Base-by-base conservation (phyloP, 2,888 invertebrate species). In the Chesias legatella region DNA sequence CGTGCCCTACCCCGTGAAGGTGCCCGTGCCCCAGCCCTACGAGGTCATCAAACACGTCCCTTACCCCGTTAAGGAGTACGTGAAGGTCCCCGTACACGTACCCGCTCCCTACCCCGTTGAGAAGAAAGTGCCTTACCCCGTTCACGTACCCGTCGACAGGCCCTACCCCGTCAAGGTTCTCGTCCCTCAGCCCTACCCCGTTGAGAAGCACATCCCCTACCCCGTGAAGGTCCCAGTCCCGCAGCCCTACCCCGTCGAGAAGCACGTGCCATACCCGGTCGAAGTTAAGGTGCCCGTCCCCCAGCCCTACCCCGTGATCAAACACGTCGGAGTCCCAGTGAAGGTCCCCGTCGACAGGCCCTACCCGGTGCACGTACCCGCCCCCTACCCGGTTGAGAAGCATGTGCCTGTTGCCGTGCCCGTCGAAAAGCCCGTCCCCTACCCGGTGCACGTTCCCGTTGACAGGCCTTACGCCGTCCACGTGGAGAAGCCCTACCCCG, bases 171-270 rank as follows among this genome's bases (percentile, higher is more conserved):
- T 94, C 60, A 94, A 94, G 82, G 94, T 94, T 37, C 85, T 90
- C 39, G 94, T 94, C 39, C 94, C 94, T 44, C 93, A 94, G 63
- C 94, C 94, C 56, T 94, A 94, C 82, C 94, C 94, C 51, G 94
- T 94, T 9, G 93, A 93, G 77, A 94, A 94, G 75, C 91, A 91
- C 70, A 77, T 94, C 7, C 94, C 91, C 22, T 90, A 91, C 72
- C 94, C 94, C 59, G 93, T 95, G 8, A 93, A 93, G 85, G 93
- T 94, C 31, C 92, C 89, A 47, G 93, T 94, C 41, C 94, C 94
- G 57, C 90, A 91, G 59, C 94, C 94, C 59, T 94, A 94, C 85
- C 94, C 94, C 64, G 93, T 93, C 56, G 93, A 93, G 74, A 93
- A 93, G 84, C 92, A 86, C 71, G 91, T 93, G 63, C 93, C 92